Evolutionary conservation across 1,140 invertebrate genomes (phyloP), one percentile per base, ranked within the genome.

Genomic region (Drosophila trapezifrons): DNA sequence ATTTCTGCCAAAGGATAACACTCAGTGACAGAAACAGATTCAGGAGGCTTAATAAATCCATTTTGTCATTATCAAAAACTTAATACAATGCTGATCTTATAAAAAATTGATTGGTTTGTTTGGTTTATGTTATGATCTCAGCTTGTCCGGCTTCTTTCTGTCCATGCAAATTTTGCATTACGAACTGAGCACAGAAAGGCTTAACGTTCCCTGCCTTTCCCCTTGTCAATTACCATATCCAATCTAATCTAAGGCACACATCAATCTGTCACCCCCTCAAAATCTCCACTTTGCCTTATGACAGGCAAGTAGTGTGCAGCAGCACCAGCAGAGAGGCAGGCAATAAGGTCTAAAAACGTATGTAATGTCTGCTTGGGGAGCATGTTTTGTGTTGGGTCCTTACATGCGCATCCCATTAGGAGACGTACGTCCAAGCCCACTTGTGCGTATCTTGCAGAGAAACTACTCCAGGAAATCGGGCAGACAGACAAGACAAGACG

Each of bases 381-480:
- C 38, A 35, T 69, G 63, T 67, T n/a, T 38, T 42, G 25, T 27
- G 20, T 1, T 29, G 27, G 27, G 10, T 40, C 35, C 22, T 42
- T 56, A 65, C 70, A 75, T 57, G 57, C 35, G 51, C 71, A 43
- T 22, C 35, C 29, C 72, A 63, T 63, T 64, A 49, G 51, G 38
- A 57, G 32, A 46, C 37, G 32, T 47, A 46, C 37, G 32, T 47
- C 15, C 35, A 42, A 38, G 59, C n/a, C 51, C 45, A 55, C 45
- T 74, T 62, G 72, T 64, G 72, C 72, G 59, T 63, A 57, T 75
- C 71, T 75, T 75, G 73, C 72, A 67, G 72, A 52, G 74, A 54
- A 47, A 58, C 27, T 75, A 25, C 63, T 65, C 46, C 35, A 20
- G 27, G 38, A 54, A 75, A 54, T 49, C 58, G 42, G 40, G 35